Evolutionary conservation across 2,888 invertebrate genomes (phyloP), one percentile per base, ranked within the genome.

Genomic region (Prosapia bicincta): DNA sequence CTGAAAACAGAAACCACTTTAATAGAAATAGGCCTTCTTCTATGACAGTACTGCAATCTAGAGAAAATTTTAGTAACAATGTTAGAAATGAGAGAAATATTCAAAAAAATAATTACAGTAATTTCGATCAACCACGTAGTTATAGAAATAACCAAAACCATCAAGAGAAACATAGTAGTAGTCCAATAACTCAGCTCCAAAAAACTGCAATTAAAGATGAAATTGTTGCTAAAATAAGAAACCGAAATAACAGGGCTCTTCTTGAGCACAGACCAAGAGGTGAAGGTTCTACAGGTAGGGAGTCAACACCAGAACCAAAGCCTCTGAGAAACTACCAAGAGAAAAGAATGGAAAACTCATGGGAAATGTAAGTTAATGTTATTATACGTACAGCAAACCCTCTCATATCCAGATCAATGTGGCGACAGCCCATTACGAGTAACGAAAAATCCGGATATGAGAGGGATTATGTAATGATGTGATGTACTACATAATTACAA

Each of bases 341-440:
- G 20, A 76, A 76, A 26, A 73, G 67, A 13, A 28, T 30, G 70
- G 79, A 76, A 76, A 79, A 74, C 66, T 87, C 82, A 85, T 86
- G 83, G 82, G 83, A 84, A 74, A 82, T 82, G 85, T 85, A 81
- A 82, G 83, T 76, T n/a, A n/a, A n/a, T n/a, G n/a, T n/a, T n/a
- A n/a, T n/a, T n/a, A n/a, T n/a, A n/a, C n/a, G n/a, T n/a, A n/a
- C n/a, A n/a, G n/a, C n/a, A n/a, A n/a, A n/a, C n/a, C n/a, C n/a
- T n/a, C n/a, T n/a, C n/a, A n/a, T n/a, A n/a, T n/a, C n/a, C n/a
- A n/a, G n/a, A n/a, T n/a, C n/a, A n/a, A n/a, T n/a, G n/a, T n/a
- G n/a, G n/a, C n/a, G n/a, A n/a, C n/a, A n/a, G n/a, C n/a, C n/a
- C n/a, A n/a, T n/a, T n/a, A n/a, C n/a, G n/a, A n/a, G n/a, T n/a